Evolutionary conservation across 53 echinoderm and acorn worm genomes (phyloP), one percentile per base, ranked within the genome.

Genomic region (Arbacia lixula): DNA sequence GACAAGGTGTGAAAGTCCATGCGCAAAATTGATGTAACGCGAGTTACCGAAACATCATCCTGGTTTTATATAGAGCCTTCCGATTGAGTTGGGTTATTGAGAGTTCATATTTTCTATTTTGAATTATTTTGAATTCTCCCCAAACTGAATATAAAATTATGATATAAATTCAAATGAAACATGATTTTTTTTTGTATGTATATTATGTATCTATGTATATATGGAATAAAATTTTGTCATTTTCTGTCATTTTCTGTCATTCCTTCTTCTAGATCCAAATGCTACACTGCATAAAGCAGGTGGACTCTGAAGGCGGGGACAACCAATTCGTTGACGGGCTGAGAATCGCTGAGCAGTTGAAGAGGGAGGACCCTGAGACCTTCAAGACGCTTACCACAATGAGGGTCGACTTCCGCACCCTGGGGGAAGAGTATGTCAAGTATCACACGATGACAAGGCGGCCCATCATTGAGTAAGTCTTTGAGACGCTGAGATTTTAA

Each of bases 261-360:
- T 24, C 17, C 22, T 24, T 58, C 21, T 53, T 56, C 0, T 38
- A 87, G 87, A 68, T 87, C 22, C 87, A 87, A 57, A 79, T 87
- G 78, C 68, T 87, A 12, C 87, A 87, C 35, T 87, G 79, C 41
- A 79, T 87, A 33, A 67, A 79, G 58, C 66, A 68, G 30, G 68
- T 79, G 1, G 68, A 68, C 16, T 49, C 69, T 35, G 43, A 43
- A 17, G 87, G 87, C 3, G 87, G 87, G 12, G 87, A 53, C 12
- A 87, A 79, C 34, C 79, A 79, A 46, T 87, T 87, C 35, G 80
- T 79, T 3, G 87, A 87, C 32, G 79, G 87, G 12, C 68, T 87
- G 40, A 37, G 79, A 1, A 56, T 79, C 8, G 86, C 79, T 2
- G 87, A 87, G 40, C 79, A 79, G 68, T 22, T 87, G 1, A 12